Evolutionary conservation across 2,113 vertebrate species (phyloP), one percentile per base, ranked within the genome.

Genomic region (Heloderma charlesbogerti): DNA sequence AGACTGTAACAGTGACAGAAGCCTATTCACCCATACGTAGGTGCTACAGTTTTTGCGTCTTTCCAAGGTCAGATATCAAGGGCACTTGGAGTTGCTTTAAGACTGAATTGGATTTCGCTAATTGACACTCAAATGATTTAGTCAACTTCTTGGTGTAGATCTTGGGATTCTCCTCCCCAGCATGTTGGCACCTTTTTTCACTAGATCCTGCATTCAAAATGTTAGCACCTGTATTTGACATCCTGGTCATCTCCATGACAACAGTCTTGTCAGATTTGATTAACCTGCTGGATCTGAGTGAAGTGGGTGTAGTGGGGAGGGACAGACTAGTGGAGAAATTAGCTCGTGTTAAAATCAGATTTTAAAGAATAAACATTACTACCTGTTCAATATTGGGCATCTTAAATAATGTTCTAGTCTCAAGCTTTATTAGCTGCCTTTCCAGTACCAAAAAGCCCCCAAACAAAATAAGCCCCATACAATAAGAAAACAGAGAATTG

Each of bases 221-320:
- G 12, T 20, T 88, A 57, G 82, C 93, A 90, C 4, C 37, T 92
- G 67, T 67, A 63, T 94, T 96, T 95, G 89, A 48, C 82, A 86
- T 0, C 15, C 57, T 95, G 3, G 72, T 93, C 40, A 92, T 91
- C 94, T 72, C 92, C 94, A 40, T 93, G 88, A 88, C 90, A 94
- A 90, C 88, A 91, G 5, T 43, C 31, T 60, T 89, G 78, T 63
- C 16, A 89, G 81, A 87, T 92, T 82, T 80, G 63, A 80, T 82
- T 40, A 77, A 48, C 77, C 15, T 0, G 0, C 88, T n/a, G 37
- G 74, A 22, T 2, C 74, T 29, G n/a, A 79, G n/a, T 90, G 34
- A 92, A 89, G n/a, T 12, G 3, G 60, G 9, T 63, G 37, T 4
- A 22, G n/a, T 18, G 13, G 84, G 25, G 34, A 10, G 37, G 88